phyloP scores from a whole-genome alignment of 2,797 vertebrate genomes.

The Leptoclinus maculatus region DNA sequence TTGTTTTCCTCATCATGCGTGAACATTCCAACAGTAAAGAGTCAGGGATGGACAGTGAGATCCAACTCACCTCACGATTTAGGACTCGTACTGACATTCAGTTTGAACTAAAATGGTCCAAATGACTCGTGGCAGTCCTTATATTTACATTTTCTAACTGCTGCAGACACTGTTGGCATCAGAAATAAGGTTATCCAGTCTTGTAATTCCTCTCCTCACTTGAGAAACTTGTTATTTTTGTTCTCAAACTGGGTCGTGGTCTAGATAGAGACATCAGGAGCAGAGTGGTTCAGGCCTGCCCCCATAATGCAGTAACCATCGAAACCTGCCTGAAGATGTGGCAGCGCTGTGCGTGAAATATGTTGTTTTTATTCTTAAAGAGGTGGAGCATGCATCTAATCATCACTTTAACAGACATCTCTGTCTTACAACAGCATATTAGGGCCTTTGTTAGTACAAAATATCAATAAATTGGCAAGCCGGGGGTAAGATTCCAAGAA shows the following conservation, averaged over 20 bases:
- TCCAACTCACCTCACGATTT: not conserved
- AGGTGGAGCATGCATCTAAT: too few relatives aligned
- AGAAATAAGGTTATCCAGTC: too few relatives aligned
- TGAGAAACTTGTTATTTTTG: constrained; percentile 21
- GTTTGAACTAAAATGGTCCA: too few relatives aligned
- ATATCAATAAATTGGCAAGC: too few relatives aligned
- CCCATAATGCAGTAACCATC: constrained; percentile 48
- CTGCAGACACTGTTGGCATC: too few relatives aligned
- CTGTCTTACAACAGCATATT: too few relatives aligned
- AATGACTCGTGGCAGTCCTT: not conserved
- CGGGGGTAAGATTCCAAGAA: too few relatives aligned
- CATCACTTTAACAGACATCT: too few relatives aligned
- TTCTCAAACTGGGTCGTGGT: constrained; percentile 65
- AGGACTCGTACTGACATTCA: not conserved
- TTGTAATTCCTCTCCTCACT: too few relatives aligned
- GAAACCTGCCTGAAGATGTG: constrained; percentile 50
- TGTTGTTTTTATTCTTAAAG: too few relatives aligned
- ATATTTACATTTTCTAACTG: too few relatives aligned
- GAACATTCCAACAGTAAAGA: not conserved
- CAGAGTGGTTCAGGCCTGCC: constrained; percentile 22
- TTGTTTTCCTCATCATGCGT: not conserved
- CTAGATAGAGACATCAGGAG: constrained; percentile 42
- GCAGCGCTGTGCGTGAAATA: not conserved
- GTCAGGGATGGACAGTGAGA: not conserved
- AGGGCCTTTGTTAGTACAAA: too few relatives aligned